Base-by-base conservation (phyloP, 2,113 vertebrate genomes). In the Zosterops hypoxanthus region DNA sequence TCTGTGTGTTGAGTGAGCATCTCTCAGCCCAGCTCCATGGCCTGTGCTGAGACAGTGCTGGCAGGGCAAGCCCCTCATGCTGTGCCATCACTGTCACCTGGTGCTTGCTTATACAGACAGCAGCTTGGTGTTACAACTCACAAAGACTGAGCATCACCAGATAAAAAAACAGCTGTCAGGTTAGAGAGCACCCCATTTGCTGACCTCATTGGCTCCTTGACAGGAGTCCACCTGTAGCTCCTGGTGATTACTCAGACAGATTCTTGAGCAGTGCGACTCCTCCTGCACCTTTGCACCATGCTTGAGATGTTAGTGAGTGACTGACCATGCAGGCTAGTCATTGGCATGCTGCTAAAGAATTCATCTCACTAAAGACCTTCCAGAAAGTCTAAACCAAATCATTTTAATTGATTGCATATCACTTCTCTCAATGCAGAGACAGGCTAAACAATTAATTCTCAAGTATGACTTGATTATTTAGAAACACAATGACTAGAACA, bases 271-370 rank as follows among this genome's bases (percentile, higher is more conserved):
- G 29, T 5, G 69, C 4, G 6, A 34, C 49, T 22, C 13, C 10
- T 64, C 25, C 61, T 53, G 47, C 31, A 41, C 28, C 14, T 89
- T 60, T 25, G 9, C 31, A 28, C 5, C 0, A 0, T 20, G 6
- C 47, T 59, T 0, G 0, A 34, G 17, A 7, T 41, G 13, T 50
- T 44, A 53, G 26, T n/a, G 20, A 71, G 12, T 19, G 25, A 68
- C 44, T 2, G 1, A 44, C 4, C 1, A 1, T 12, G 12, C 1
- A 10, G 28, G 12, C 13, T 29, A 18, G 57, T 41, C 1, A 0
- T 28, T 4, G 56, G 24, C 23, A 47, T 0, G 1, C 12, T 55
- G 13, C 22, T n/a, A 81, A 59, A 81, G 12, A 66, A 73, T 49
- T 59, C 2, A 2, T 39, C 9, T 81, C 50, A 42, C 14, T 31